Base-by-base conservation (phyloP, 2,888 invertebrate species). In the Trichogramma dendrolimi region DNA sequence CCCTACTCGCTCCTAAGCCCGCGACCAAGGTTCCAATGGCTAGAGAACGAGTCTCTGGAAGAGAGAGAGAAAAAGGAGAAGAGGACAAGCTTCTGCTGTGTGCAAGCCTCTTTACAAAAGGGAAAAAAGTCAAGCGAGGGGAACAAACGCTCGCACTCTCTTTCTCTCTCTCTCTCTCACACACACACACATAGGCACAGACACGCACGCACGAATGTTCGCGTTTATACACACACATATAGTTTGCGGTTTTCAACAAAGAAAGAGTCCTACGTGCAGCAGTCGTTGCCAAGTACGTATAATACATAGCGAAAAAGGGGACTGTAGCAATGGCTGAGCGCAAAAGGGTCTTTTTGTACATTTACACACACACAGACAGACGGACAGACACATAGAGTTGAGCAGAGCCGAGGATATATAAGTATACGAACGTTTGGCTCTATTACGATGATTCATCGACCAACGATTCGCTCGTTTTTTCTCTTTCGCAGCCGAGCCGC, bases 1-100 rank as follows among this genome's bases (percentile, higher is more conserved):
- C 77, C 73, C 70, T 66, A 67, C 61, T 60, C 65, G 62, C 50
- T 39, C 56, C 11, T 11, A 48, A 48, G 48, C 48, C 48, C 53
- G 53, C 27, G 27, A 27, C 27, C 27, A 27, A 27, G 27, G 27
- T 46, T 10, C 46, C 8, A 8, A 46, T n/a, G 8, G 46, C 46
- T 10, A 58, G 14, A 48, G 59, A 11, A 39, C 43, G 27, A 47
- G 58, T 43, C 10, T 14, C 7, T 40, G 49, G 54, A 39, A 14
- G 44, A 46, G 38, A 55, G 41, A n/a, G 47, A 60, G 51, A 53
- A 49, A 57, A 39, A 14, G 14, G 51, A 42, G 55, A 42, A 47
- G 11, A 46, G 39, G 7, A 4, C 27, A 10, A 10, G n/a, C n/a
- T 46, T 46, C 46, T 46, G 8, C n/a, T 46, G n/a, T 27, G 27